A percentile compares a stretch with the other conserved stretches of the same genome.
phyloP scores from a whole-genome alignment of 2,888 invertebrate genomes.

The Melinaea menophilus region DNA sequence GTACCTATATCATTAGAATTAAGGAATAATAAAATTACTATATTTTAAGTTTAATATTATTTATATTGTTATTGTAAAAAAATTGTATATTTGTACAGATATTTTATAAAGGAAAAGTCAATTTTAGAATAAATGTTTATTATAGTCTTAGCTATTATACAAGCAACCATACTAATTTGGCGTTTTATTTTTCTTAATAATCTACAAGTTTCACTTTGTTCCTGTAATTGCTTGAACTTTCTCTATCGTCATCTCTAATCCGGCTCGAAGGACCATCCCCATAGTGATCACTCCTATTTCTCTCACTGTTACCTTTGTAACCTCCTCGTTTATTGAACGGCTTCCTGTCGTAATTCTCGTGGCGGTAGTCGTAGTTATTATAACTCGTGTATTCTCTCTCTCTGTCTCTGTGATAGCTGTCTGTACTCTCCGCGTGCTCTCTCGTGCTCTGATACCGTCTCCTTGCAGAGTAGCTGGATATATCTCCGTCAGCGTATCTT shows the following conservation, averaged over 20 bases:
- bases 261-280: constrained; percentile 30
- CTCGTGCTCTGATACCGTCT: constrained; percentile 15
- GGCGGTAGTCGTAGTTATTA: constrained; percentile 24
- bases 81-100: constrained; percentile 16
- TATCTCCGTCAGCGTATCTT: constrained; percentile 40
- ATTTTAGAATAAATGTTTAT: constrained; percentile 24
- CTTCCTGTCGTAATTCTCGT: constrained; percentile 37
- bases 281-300: constrained; percentile 36
- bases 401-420: constrained; percentile 14
- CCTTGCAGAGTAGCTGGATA: constrained; percentile 34
- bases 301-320: constrained; percentile 40
- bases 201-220: constrained; percentile 67
- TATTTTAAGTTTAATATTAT: not conserved
- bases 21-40: not conserved
- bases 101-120: constrained; percentile 13
- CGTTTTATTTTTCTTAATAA: constrained; percentile 42
- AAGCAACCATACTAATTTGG: constrained; percentile 20
- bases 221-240: constrained; percentile 37
- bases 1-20: not conserved
- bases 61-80: constrained; percentile 18
- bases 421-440: constrained; percentile 11
- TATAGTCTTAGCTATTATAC: constrained; percentile 28
- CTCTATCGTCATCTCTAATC: constrained; percentile 32
- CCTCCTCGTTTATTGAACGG: constrained; percentile 51
- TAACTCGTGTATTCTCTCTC: constrained; percentile 31